Percentiles rank a stretch among this genome's conserved stretches.
These are phyloP conservation scores for Anabacerthia variegaticeps DNA, from an alignment of 2,797 vertebrate genomes.

Conservation along the genomic window DNA sequence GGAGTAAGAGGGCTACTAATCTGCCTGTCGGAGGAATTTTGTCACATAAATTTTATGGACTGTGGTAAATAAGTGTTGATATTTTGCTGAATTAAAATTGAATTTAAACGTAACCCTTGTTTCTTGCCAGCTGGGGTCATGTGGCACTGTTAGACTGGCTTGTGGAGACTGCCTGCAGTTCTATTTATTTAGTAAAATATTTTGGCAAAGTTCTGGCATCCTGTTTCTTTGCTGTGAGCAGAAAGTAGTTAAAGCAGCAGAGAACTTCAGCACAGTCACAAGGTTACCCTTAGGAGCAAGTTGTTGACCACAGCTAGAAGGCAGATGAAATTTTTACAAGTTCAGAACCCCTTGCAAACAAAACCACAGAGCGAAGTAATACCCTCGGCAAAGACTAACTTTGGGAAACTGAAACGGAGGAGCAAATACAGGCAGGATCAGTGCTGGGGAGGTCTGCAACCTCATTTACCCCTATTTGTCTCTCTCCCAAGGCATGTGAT, in stretches of 20 bases:
- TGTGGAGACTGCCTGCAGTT: constrained; percentile 38
- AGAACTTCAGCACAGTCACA: neutral
- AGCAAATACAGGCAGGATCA: neutral
- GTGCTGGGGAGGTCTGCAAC: neutral
- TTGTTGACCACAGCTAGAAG: neutral
- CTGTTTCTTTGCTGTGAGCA: constrained; percentile 12
- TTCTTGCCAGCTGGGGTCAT: constrained; percentile 10
- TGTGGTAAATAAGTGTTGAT: constrained; percentile 53
- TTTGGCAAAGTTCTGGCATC: constrained; percentile 41
- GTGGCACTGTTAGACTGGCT: neutral
- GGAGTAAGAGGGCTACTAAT: neutral
- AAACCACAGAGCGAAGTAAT: neutral
- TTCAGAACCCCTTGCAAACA: neutral
- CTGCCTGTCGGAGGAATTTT: neutral
- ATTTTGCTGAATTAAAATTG: constrained; percentile 51
- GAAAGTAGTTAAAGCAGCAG: constrained; percentile 15
- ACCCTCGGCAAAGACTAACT: neutral
- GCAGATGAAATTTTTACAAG: neutral
- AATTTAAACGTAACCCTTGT: constrained; percentile 22
- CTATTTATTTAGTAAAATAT: constrained; percentile 45
- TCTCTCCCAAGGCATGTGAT: neutral
- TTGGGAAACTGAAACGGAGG: neutral
- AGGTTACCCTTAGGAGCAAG: neutral
- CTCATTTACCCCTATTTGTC: neutral
- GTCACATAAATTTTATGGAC: constrained; percentile 23